Evolutionary conservation across 2,888 invertebrate species (phyloP), one percentile per base, ranked within the genome.

Genomic region (Acrobasis repandana): DNA sequence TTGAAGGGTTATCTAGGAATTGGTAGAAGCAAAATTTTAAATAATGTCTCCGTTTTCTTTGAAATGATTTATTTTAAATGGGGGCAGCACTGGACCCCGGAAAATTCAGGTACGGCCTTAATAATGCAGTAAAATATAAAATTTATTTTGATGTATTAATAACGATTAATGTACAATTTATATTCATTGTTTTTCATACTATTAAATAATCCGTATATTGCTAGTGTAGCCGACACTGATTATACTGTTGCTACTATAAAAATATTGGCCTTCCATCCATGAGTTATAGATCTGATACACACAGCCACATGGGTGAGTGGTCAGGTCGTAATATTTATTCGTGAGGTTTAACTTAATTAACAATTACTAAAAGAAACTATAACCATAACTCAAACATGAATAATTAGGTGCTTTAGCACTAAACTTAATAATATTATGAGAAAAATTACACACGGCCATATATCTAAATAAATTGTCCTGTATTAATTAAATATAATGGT

Each of bases 401-500:
- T 84, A 83, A 79, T 79, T 76, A 72, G 73, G 68, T 75, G 72
- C 68, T 70, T 67, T 72, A 75, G 65, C 77, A 75, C 72, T 72
- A 76, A 79, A 73, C 70, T 69, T 74, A 63, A 66, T 74, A 71
- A 76, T 83, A 76, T 78, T 78, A 80, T 74, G 75, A 77, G 83
- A 85, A 86, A 82, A 79, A 83, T 82, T 83, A 86, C 78, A 81
- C 75, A 78, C 74, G 74, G 75, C 76, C 77, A 77, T 80, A 77
- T 80, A 80, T 83, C 79, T 77, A 76, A 77, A 84, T 86, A 86
- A 82, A 85, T 86, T 78, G 84, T 82, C 80, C 79, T 83, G 81
- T 79, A 84, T 87, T 85, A 84, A 88, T 88, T 87, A 85, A 87
- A 85, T 81, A 79, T 86, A 83, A 87, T 86, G 84, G 83, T 76